Conservation (phyloP, 2,888 invertebrate species). For the Mythimna albipuncta region DNA sequence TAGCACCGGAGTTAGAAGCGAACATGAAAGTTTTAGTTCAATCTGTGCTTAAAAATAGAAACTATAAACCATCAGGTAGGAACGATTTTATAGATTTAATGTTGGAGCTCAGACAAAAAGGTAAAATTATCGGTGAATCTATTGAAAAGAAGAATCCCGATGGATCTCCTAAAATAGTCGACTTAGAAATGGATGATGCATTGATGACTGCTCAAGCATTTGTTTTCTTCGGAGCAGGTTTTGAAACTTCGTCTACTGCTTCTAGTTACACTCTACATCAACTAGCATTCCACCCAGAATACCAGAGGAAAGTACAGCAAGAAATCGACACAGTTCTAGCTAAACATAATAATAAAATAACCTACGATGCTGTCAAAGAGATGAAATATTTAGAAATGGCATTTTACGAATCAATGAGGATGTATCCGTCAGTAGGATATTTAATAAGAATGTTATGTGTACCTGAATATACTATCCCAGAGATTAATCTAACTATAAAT, state of each 20-base stretch:
- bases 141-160: conserved; percentile 77
- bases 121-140: conserved; percentile 81
- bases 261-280: conserved; percentile 87
- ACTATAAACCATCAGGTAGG: conserved; percentile 79
- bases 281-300: conserved; percentile 85
- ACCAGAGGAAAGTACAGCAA: conserved; percentile 82
- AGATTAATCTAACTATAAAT: conserved; percentile 79
- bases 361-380: conserved; percentile 83
- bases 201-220: conserved; percentile 85
- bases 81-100: conserved; percentile 86
- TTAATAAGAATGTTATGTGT: conserved; percentile 80
- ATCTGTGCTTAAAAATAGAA: conserved; percentile 77
- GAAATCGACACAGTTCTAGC: conserved; percentile 83
- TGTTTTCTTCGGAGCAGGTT: conserved; percentile 88
- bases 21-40: conserved; percentile 76
- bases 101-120: conserved; percentile 81
- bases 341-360: conserved; percentile 78
- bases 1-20: conserved; percentile 77
- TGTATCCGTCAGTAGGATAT: conserved; percentile 84
- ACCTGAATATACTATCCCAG: conserved; percentile 83
- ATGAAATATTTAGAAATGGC: conserved; percentile 84
- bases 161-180: conserved; percentile 77
- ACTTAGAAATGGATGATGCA: conserved; percentile 78
- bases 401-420: conserved; percentile 83
- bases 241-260: conserved; percentile 88